Base-by-base conservation (phyloP, 2,113 vertebrate genomes). In the Cyanoderma ruficeps region DNA sequence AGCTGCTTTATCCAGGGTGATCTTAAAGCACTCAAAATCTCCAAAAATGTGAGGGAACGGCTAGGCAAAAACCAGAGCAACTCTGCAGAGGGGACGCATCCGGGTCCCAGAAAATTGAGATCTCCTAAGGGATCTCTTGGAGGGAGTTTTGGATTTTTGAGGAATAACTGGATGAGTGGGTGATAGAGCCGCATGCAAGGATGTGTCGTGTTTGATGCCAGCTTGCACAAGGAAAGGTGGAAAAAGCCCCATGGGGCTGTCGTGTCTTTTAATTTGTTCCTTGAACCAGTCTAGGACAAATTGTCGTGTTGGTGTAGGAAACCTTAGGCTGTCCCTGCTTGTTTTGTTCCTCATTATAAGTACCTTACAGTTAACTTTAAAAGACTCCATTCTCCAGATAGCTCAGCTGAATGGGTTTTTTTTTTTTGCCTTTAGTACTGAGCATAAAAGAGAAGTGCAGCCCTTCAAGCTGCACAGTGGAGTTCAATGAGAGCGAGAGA, bases 401-500 rank as follows among this genome's bases (percentile, higher is more conserved):
- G 65, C 92, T 93, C 59, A 25, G 85, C 80, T 59, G 85, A 93
- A 67, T 60, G 15, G 3, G 42, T 67, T 28, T 57, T 86, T 69
- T 50, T 23, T 23, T 37, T 59, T 59, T 59, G 25, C 9, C 92
- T 92, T 67, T 49, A 89, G 64, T 64, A 18, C 47, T 69, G 65
- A 44, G 42, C 69, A 79, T 87, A 69, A 95, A 93, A 93, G 94
- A 83, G 94, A 89, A 93, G 92, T 53, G 76, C 90, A 72, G 80
- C 86, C 65, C 93, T 93, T 93, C 88, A 76, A 83, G 80, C 85
- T 93, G 88, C 3, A 5, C 67, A 20, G 76, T 25, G 6, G 88
- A 84, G 83, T 76, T 95, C 83, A 92, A 13, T 41, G 84, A 83
- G 87, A 83, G 61, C 82, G 84, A 70, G 71, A 90, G 77, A 47